These are phyloP conservation scores for Trilocha varians DNA, from an alignment of 2,888 invertebrate species.

Conservation along the genomic window DNA sequence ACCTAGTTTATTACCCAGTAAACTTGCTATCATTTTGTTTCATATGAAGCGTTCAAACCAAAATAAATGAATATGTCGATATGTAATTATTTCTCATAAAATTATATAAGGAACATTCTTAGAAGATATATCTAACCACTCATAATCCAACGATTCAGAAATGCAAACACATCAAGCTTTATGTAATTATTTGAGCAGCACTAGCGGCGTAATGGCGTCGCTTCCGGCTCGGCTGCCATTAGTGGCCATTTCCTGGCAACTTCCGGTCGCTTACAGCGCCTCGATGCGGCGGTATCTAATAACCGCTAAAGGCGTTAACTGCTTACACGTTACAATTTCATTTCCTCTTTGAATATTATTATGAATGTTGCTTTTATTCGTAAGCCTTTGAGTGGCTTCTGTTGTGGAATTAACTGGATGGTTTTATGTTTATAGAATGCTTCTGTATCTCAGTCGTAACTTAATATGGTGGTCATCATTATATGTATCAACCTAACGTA, in stretches of 20 bases:
- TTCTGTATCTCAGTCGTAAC: too few species aligned
- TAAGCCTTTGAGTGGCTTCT: background rate
- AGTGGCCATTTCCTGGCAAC: constrained; percentile 65
- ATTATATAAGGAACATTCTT: too few species aligned
- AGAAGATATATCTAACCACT: too few species aligned
- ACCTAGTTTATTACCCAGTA: too few species aligned
- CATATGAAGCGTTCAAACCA: too few species aligned
- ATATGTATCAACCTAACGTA: too few species aligned
- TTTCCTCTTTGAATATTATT: constrained; percentile 11
- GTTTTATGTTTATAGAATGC: background rate
- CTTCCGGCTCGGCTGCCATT: constrained; percentile 65
- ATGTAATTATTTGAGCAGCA: constrained; percentile 67
- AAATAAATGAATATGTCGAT: too few species aligned
- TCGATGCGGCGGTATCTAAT: constrained; percentile 25
- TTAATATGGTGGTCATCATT: too few species aligned
- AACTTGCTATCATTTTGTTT: too few species aligned
- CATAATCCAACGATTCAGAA: constrained; percentile 17
- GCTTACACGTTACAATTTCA: constrained; percentile 17
- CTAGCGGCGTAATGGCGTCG: constrained; percentile 59
- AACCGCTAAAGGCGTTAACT: constrained; percentile 12
- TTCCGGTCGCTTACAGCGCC: constrained; percentile 50
- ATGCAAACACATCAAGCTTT: constrained; percentile 30
- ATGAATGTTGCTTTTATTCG: background rate
- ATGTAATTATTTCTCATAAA: too few species aligned
- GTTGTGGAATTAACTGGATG: background rate